Percentiles rank a stretch among this genome's conserved stretches.
These are phyloP conservation scores for Hypsopygia costalis DNA, from an alignment of 2,888 invertebrate genomes.

Conservation along the genomic window DNA sequence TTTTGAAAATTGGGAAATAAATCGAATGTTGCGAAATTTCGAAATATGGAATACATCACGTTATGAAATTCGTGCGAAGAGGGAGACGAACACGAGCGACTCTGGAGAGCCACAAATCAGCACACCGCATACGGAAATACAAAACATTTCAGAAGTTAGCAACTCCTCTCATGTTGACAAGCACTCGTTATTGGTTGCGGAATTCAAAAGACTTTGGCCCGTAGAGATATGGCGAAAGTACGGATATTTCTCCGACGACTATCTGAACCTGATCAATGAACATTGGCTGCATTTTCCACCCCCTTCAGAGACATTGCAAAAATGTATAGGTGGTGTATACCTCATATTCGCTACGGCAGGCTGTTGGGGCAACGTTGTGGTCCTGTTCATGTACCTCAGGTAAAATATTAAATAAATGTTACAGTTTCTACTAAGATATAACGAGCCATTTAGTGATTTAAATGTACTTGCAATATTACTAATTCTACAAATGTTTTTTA, in stretches of 20 bases:
- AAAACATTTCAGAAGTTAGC: conserved; percentile 23
- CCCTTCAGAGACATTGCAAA: conserved; percentile 78
- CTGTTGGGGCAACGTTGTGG: conserved; percentile 85
- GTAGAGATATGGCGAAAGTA: conserved; percentile 70
- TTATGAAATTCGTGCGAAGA: conserved; percentile 16
- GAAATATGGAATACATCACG: conserved; percentile 6
- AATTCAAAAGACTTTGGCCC: conserved; percentile 64
- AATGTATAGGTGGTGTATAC: conserved; percentile 82
- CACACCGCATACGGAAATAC: conserved; percentile 20
- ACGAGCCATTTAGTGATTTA: too few species aligned
- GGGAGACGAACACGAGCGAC: conserved; percentile 26
- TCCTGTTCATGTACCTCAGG: conserved; percentile 87
- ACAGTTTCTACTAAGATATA: too few species aligned
- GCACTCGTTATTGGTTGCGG: conserved; percentile 43
- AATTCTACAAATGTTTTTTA: too few species aligned
- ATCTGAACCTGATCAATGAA: conserved; percentile 81
- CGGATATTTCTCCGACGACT: conserved; percentile 80
- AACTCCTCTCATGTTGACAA: conserved; percentile 33
- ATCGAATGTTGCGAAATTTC: conserved; percentile 4
- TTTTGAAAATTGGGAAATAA: conserved; percentile 4
- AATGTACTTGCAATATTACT: too few species aligned
- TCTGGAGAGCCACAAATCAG: conserved; percentile 25
- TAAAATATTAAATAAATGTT: too few species aligned
- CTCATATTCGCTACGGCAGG: conserved; percentile 83
- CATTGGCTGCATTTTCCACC: conserved; percentile 88